Conservation (phyloP, 2,888 invertebrate species). For the Drosophila putrida region DNA sequence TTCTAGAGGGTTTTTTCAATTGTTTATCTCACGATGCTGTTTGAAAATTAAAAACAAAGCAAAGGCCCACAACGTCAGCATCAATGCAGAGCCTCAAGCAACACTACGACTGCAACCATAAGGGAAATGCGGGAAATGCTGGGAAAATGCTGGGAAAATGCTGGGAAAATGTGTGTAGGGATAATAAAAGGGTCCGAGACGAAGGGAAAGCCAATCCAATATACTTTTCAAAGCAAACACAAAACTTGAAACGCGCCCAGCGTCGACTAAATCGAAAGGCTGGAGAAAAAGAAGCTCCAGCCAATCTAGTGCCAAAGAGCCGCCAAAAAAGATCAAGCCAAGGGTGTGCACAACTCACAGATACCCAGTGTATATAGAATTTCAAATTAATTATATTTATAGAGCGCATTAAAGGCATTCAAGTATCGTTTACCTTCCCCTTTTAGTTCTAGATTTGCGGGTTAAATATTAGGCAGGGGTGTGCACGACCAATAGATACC, state of each 20-base stretch:
- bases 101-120: conserved; percentile 28
- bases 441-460: too few species aligned
- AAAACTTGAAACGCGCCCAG: conserved; percentile 62
- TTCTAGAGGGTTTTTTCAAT: conserved; percentile 11
- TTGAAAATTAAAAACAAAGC: conserved; percentile 62
- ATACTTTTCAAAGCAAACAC: conserved; percentile 80
- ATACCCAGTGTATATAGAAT: conserved; percentile 13
- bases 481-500: background rate
- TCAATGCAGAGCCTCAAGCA: conserved; percentile 39
- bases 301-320: conserved; percentile 61
- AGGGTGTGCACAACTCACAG: background rate
- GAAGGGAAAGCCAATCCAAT: conserved; percentile 70
- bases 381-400: too few species aligned
- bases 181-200: background rate
- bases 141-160: too few species aligned
- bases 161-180: too few species aligned
- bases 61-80: conserved; percentile 56
- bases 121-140: background rate
- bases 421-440: background rate
- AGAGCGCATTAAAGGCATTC: too few species aligned
- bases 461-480: background rate
- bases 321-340: conserved; percentile 34
- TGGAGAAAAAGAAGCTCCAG: conserved; percentile 20
- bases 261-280: conserved; percentile 45
- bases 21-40: conserved; percentile 46